Evolutionary conservation across 1,140 invertebrate genomes (phyloP), one percentile per base, ranked within the genome.

Genomic region (Anagrus nilaparvatae): DNA sequence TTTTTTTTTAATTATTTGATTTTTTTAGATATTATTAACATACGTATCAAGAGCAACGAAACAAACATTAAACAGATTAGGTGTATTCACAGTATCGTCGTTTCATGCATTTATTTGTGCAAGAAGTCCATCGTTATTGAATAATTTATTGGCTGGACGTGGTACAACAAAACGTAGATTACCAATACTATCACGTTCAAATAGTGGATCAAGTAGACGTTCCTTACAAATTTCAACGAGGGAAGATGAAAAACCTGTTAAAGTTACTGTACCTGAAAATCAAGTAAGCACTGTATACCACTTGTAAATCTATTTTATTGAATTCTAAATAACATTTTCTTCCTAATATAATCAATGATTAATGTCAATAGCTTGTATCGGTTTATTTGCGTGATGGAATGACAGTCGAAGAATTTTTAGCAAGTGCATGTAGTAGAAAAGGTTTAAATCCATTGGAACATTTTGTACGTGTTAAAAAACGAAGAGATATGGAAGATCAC

Each of bases 21-120:
- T n/a, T n/a, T n/a, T 70, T 6, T 78, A 96, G 92, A 94, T 89
- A 52, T 72, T 97, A 52, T 73, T 98, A 49, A 92, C 91, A 24
- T 89, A 93, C 72, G 91, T 96, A 32, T 96, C 92, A 16, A 83
- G 91, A 53, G 81, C 87, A 49, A 96, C 92, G 37, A 98, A 97
- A 72, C 84, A 82, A 51, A 94, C 87, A 19, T 71, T 98, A 50
- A 95, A 95, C 69, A 88, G 91, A 58, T 71, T 97, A 51, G 93
- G 93, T 32, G 91, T 97, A 36, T 97, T 97, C 73, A 97, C 92
- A 14, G 93, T 97, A 30, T 96, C 91, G 28, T 95, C 91, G 33
- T 95, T 97, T 73, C 93, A 98, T 63, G 93, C 93, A 47, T 93
- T 95, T 65, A 94, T 97, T 43, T 96, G 92, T 61, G 91, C 93